Evolutionary conservation across 2,888 invertebrate genomes (phyloP), one percentile per base, ranked within the genome.

Genomic region (Andrena fulva): DNA sequence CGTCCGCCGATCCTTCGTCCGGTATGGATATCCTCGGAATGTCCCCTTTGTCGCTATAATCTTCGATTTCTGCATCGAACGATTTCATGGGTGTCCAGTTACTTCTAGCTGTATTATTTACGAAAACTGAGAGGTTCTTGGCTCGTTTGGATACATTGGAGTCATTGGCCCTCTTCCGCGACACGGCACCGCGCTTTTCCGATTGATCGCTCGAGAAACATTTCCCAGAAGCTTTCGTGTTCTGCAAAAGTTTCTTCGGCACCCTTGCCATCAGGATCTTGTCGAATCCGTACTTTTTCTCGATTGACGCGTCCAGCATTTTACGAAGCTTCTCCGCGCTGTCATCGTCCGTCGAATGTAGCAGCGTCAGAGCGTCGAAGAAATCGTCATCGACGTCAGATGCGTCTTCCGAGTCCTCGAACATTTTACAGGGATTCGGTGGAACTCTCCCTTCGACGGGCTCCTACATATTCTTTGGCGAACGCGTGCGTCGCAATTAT

Each of bases 1-100:
- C 88, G 20, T 91, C 90, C 20, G 27, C 72, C 5, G 86, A 87
- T 66, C 81, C 91, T 76, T 91, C 92, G 60, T 92, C 92, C 4
- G 92, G 92, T 64, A 92, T 92, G 4, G 92, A 92, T 72, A 92
- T 92, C 64, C 90, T 90, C 4, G 92, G 92, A 33, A 92, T 87
- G n/a, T 90, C 90, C 1, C 60, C 85, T 12, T 75, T 81, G 6
- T 90, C 91, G 33, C 52, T 77, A 10, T 79, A 84, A 12, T 87
- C 86, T 20, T 83, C 84, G 20, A 81, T 76, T 16, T 74, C 48
- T 0, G 60, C 7, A 33, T 77, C 68, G 54, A 70, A 56, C 42
- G 62, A 59, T 66, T 64, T 50, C 63, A 62, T 20, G 0, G 8
- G 6, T n/a, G 35, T 71, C 84, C 74, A 75, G 31, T 66, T 33